phyloP scores from a whole-genome alignment of 2,797 vertebrate genomes.

The Sebastiscus tertius region DNA sequence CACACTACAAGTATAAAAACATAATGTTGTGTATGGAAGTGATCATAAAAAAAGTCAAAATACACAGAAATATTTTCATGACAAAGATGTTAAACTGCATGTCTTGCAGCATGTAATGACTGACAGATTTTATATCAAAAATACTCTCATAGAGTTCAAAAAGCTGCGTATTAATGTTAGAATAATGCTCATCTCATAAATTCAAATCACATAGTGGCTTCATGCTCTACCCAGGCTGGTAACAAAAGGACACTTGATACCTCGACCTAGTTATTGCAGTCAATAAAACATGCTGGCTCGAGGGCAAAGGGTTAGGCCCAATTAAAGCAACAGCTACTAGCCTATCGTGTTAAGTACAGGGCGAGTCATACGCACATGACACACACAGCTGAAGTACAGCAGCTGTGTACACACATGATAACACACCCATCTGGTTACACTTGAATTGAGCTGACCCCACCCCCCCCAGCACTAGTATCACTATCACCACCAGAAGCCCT shows the following conservation, averaged over 20 bases:
- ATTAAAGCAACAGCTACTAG: slow-evolving; percentile 38
- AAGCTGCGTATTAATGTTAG: background rate
- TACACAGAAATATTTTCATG: background rate
- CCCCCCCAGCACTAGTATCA: background rate
- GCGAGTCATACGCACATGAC: background rate
- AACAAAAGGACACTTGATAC: slow-evolving; percentile 63
- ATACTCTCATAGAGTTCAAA: background rate
- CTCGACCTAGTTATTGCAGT: slow-evolving; percentile 49
- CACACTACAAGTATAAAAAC: background rate
- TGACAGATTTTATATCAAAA: background rate
- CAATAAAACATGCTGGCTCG: slow-evolving; percentile 61
- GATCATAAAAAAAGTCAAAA: background rate
- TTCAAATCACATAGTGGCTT: slow-evolving; percentile 12
- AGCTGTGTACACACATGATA: slow-evolving; percentile 20
- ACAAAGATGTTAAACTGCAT: background rate
- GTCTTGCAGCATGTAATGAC: background rate
- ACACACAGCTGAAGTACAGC: slow-evolving; percentile 13
- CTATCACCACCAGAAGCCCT: slow-evolving; percentile 2
- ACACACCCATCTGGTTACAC: slow-evolving; percentile 14
- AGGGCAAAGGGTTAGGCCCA: slow-evolving; percentile 47
- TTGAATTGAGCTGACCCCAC: slow-evolving; percentile 2
- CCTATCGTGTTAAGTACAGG: background rate
- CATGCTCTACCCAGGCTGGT: background rate
- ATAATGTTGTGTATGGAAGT: background rate
- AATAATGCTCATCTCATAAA: slow-evolving; percentile 9